Base-by-base conservation (phyloP, 2,888 invertebrate species). In the Nysson spinosus region DNA sequence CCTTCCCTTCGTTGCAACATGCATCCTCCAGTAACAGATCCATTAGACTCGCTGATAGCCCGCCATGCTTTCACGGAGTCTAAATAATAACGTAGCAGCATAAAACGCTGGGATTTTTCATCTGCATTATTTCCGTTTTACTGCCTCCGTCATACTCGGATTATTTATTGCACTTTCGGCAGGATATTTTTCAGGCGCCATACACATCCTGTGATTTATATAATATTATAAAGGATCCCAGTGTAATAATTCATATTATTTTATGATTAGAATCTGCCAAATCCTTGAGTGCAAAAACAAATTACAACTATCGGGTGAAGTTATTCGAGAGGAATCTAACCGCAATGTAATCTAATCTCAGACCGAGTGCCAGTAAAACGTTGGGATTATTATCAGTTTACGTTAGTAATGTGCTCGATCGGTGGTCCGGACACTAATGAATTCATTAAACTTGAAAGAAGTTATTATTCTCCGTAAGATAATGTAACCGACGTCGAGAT, bases 21-120 rank as follows among this genome's bases (percentile, higher is more conserved):
- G 16, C 44, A 56, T 57, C 42, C 44, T 52, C 55, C 26, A 64
- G 54, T 35, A 54, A 58, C 65, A 57, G 54, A 54, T 62, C 58
- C 62, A 63, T 69, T 66, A 66, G 56, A 57, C 32, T 28, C 26
- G 19, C 43, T 37, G 57, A 66, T 66, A 50, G 26, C 19, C 14
- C 26, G 16, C 14, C 5, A 3, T 6, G 24, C 2, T 32, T 46
- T 22, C 26, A 32, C 14, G 1, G 3, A 14, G 34, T 16, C 40
- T 22, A 22, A 56, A 61, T 52, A 62, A 60, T 28, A 47, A 20
- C 11, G n/a, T n/a, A 11, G 11, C 11, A 11, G 5, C 14, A 9
- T 9, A 11, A 40, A 26, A 11, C 9, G 7, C 9, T 1, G 1
- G 42, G 12, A 24, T 24, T 24, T 34, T 34, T 4, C 12, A 16